phyloP scores from a whole-genome alignment of 2,113 vertebrate genomes.

The Lycaon pictus region DNA sequence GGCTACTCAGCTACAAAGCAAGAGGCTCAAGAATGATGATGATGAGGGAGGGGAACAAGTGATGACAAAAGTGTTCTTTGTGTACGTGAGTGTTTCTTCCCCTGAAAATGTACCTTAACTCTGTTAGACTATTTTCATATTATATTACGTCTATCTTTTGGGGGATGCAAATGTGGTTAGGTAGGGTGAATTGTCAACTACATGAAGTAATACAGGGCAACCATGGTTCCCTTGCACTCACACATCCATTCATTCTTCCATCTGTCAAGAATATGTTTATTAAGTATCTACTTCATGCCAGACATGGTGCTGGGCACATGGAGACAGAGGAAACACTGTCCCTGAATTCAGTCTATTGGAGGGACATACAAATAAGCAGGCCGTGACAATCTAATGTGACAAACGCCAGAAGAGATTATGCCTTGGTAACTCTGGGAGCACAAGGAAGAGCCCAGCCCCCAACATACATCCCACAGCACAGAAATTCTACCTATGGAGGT shows the following conservation, averaged over 20 bases:
- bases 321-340: neutral
- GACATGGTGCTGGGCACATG: neutral
- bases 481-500: neutral
- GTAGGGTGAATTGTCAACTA: neutral
- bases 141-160: neutral
- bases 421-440: neutral
- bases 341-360: neutral
- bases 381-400: neutral
- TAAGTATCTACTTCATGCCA: neutral
- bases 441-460: neutral
- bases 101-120: neutral
- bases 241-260: neutral
- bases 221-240: neutral
- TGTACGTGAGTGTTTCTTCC: neutral
- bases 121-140: neutral
- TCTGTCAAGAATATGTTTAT: neutral
- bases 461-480: neutral
- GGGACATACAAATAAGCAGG: neutral
- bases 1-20: neutral
- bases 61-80: neutral
- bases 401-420: neutral
- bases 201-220: neutral
- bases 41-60: neutral
- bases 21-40: neutral
- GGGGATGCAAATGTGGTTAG: neutral